phyloP scores from a whole-genome alignment of 1,140 invertebrate genomes.

The Drosophila tristis region DNA sequence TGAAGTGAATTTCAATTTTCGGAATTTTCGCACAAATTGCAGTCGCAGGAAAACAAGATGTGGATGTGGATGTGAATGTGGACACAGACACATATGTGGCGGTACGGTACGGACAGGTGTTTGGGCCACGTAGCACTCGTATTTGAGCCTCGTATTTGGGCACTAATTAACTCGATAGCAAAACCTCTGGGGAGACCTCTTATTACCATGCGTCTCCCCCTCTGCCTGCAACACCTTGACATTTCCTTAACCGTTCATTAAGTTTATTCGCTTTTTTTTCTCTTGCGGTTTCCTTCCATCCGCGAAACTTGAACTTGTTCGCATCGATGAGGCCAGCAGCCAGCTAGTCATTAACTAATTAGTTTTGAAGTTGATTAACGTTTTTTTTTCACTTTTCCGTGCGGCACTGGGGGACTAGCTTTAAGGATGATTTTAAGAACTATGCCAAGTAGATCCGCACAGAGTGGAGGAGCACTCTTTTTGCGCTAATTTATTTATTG shows the following conservation, averaged over 20 bases:
- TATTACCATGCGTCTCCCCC: no score
- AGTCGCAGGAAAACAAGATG: slow-evolving; percentile 13
- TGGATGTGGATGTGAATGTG: slow-evolving; percentile 6
- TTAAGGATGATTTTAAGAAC: slow-evolving; percentile 45
- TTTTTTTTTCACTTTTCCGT: slow-evolving; percentile 31
- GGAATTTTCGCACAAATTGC: slow-evolving; percentile 19
- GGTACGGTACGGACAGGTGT: slow-evolving; percentile 13
- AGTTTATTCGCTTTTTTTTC: neutral
- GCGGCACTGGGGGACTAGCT: neutral
- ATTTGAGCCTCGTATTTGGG: slow-evolving; percentile 55
- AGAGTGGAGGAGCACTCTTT: slow-evolving; percentile 55
- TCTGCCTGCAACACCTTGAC: slow-evolving; percentile 24
- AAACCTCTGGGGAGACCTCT: slow-evolving; percentile 2
- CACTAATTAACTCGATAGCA: slow-evolving; percentile 58
- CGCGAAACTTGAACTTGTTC: slow-evolving; percentile 26
- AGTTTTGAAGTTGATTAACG: slow-evolving; percentile 59
- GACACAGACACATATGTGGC: slow-evolving; percentile 17
- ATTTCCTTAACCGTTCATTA: slow-evolving; percentile 15
- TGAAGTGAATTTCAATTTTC: slow-evolving; percentile 56
- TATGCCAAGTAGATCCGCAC: slow-evolving; percentile 43
- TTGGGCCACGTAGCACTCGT: slow-evolving; percentile 30
- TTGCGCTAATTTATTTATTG: slow-evolving; percentile 29
- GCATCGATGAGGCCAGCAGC: neutral
- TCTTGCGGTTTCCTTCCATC: slow-evolving; percentile 6
- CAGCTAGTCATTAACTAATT: slow-evolving; percentile 64